Evolutionary conservation across 1,140 invertebrate genomes (phyloP).

Genomic region (Sinella curviseta): DNA sequence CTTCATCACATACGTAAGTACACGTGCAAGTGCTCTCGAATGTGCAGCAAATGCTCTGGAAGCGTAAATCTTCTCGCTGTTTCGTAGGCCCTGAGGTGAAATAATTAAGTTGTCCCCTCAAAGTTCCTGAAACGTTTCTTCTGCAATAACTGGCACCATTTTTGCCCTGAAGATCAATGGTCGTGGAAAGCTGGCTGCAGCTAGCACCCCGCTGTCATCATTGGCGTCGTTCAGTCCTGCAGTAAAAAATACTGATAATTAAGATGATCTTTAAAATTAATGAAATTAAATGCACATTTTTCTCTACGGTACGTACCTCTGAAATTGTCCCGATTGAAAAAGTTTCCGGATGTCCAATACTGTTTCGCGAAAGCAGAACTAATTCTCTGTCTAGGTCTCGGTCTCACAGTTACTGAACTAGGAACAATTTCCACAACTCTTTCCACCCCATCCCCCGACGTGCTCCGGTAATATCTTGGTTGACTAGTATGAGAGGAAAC

Average conservation of each 20-base stretch:
- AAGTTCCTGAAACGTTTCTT: neutral
- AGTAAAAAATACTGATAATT: neutral
- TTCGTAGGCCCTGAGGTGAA: too few relatives aligned
- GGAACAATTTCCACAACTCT: neutral
- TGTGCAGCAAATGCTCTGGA: too few relatives aligned
- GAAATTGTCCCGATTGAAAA: constrained; percentile 1
- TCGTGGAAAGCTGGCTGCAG: neutral
- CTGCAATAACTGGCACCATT: neutral
- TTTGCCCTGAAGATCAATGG: neutral
- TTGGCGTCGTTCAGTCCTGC: neutral
- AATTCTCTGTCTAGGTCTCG: constrained; percentile 3
- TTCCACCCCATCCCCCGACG: neutral
- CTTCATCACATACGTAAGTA: too few relatives aligned
- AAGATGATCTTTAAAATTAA: too few relatives aligned
- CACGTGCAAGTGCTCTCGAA: too few relatives aligned
- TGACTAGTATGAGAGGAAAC: neutral
- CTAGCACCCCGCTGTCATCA: neutral
- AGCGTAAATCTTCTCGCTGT: too few relatives aligned
- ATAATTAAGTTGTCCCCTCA: neutral
- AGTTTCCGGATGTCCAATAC: constrained; percentile 13
- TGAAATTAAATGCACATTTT: neutral
- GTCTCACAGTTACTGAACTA: constrained; percentile 12
- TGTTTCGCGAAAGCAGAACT: constrained; percentile 5
- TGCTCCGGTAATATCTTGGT: neutral
- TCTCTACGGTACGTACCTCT: neutral